phyloP scores from a whole-genome alignment of 2,797 vertebrate genomes.

The Pantherophis alleghaniensis region DNA sequence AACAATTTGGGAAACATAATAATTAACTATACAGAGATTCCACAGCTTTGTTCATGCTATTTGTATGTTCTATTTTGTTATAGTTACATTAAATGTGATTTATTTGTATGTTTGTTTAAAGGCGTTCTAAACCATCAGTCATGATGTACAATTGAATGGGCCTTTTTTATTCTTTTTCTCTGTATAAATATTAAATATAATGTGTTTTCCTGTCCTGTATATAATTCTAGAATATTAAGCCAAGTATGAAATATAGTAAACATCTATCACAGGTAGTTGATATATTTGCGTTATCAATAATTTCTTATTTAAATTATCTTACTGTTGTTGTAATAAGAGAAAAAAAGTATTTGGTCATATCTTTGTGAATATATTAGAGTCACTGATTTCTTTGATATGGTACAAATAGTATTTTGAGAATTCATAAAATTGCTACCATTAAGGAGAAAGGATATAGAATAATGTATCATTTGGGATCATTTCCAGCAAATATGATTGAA shows the following conservation, averaged over 20 bases:
- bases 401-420: background rate
- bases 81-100: background rate
- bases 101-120: background rate
- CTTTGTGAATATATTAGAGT: background rate
- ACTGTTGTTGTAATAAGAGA: background rate
- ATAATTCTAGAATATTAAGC: background rate
- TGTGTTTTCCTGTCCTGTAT: background rate
- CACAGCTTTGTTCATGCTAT: background rate
- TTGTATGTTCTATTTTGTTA: background rate
- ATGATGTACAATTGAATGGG: background rate
- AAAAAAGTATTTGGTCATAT: background rate
- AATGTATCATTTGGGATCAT: background rate
- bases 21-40: background rate
- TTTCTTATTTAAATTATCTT: background rate
- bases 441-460: background rate
- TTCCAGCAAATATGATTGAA: background rate
- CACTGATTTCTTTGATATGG: background rate
- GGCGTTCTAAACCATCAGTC: background rate
- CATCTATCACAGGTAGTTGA: background rate
- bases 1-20: background rate
- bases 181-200: background rate
- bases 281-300: background rate
- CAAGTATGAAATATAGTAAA: background rate
- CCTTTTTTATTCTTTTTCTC: background rate
- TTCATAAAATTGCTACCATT: background rate